Percentiles rank a stretch among this genome's conserved stretches.
Evolutionary conservation across 2,113 vertebrate species (phyloP).

Genomic region (Clarias gariepinus): DNA sequence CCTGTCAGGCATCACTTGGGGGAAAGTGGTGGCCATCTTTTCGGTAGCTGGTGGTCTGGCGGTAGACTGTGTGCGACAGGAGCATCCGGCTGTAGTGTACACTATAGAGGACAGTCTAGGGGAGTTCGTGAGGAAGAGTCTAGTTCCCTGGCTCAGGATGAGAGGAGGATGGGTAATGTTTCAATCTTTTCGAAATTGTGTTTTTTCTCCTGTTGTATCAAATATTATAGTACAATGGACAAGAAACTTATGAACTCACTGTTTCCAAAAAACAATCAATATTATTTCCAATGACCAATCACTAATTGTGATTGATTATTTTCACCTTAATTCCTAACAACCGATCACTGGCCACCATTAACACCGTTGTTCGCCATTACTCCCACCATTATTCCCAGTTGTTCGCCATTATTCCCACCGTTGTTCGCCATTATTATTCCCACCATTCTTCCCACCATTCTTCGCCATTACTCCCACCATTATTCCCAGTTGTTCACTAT

Average conservation of each 20-base stretch:
- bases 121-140: constrained; percentile 87
- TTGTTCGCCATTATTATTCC: too few species aligned
- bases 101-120: constrained; percentile 90
- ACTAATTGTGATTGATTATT: neutral
- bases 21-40: constrained; percentile 91
- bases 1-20: constrained; percentile 89
- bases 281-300: neutral
- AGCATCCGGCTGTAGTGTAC: constrained; percentile 81
- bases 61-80: constrained; percentile 88
- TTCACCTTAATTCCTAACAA: neutral
- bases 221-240: neutral
- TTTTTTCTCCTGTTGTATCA: neutral
- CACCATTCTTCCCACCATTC: too few species aligned
- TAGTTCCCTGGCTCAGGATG: constrained; percentile 86
- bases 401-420: neutral
- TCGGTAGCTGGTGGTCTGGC: constrained; percentile 89
- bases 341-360: neutral
- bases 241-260: neutral
- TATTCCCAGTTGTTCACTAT: neutral
- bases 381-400: too few species aligned
- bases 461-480: neutral
- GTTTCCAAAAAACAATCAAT: neutral
- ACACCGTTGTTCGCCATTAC: neutral
- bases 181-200: neutral
- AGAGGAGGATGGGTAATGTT: constrained; percentile 92